Evolutionary conservation across 2,888 invertebrate genomes (phyloP).

Genomic region (Epinotia demarniana): DNA sequence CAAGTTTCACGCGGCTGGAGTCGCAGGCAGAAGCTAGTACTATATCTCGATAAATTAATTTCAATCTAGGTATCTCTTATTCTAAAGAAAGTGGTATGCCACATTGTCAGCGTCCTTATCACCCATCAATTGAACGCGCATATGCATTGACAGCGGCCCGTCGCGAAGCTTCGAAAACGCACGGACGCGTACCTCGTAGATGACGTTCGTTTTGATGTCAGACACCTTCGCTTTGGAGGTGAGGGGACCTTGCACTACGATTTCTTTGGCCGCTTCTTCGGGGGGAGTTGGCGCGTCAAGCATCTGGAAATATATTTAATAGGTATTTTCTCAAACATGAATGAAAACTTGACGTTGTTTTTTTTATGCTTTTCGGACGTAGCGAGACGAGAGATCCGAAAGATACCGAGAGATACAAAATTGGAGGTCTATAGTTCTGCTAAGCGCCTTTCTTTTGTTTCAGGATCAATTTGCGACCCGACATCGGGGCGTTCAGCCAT

Average conservation of each 20-base stretch:
- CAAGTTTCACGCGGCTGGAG: too few species aligned
- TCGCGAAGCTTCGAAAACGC: slow-evolving; percentile 49
- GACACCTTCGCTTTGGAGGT: slow-evolving; percentile 25
- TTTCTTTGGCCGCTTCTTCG: slow-evolving; percentile 39
- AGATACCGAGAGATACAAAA: too few species aligned
- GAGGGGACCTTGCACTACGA: slow-evolving; percentile 44
- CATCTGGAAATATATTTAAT: slow-evolving; percentile 24
- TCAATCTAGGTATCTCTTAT: not conserved
- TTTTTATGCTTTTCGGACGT: too few species aligned
- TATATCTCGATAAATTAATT: too few species aligned
- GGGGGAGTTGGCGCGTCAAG: slow-evolving; percentile 9
- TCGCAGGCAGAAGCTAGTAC: too few species aligned
- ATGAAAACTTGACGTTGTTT: too few species aligned
- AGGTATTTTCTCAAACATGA: too few species aligned
- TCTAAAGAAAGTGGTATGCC: slow-evolving; percentile 13
- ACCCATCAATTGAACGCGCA: slow-evolving; percentile 44
- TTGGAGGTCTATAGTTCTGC: too few species aligned
- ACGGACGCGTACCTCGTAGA: slow-evolving; percentile 52
- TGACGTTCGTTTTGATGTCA: slow-evolving; percentile 45
- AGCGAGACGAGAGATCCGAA: too few species aligned
- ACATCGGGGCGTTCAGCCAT: too few species aligned
- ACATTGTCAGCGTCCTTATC: slow-evolving; percentile 7
- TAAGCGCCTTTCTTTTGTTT: too few species aligned
- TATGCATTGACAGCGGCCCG: slow-evolving; percentile 49
- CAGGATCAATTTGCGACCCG: too few species aligned